These are phyloP conservation scores for Hemibagrus wyckioides DNA, from an alignment of 2,113 vertebrate species.

Conservation along the genomic window DNA sequence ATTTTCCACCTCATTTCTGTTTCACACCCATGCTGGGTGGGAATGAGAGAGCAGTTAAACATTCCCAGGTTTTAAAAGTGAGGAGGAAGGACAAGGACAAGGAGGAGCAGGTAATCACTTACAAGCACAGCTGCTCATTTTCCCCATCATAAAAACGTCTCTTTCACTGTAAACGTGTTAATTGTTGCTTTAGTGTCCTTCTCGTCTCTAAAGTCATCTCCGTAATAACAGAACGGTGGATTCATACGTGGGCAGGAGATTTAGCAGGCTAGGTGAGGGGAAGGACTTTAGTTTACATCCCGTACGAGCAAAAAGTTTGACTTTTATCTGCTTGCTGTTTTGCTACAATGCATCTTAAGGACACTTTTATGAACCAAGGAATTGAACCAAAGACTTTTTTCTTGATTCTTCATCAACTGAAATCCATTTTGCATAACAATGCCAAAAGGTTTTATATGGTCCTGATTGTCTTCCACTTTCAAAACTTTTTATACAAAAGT, in stretches of 20 bases:
- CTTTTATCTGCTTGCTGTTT: not conserved
- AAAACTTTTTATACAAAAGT: not conserved
- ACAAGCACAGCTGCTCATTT: not conserved
- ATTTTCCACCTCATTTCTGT: slow-evolving; percentile 36
- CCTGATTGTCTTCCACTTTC: not conserved
- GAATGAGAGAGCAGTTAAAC: not conserved
- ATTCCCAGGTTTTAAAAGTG: not conserved
- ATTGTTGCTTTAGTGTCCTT: not conserved
- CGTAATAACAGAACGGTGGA: not conserved
- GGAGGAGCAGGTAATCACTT: not conserved
- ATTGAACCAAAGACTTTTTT: not conserved
- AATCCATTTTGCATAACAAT: no score
- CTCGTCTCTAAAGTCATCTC: not conserved
- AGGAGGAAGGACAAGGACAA: not conserved
- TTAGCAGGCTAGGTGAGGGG: not conserved
- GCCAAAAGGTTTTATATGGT: no score
- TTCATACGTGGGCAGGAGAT: not conserved
- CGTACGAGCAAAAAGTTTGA: not conserved
- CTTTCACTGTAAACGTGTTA: not conserved
- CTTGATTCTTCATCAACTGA: no score
- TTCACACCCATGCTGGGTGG: slow-evolving; percentile 26
- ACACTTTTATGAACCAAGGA: not conserved
- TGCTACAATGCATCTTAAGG: no score
- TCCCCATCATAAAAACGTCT: not conserved
- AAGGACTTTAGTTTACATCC: not conserved